Evolutionary conservation across 2,888 invertebrate genomes (phyloP), one percentile per base, ranked within the genome.

Genomic region (Strigamia maritima): DNA sequence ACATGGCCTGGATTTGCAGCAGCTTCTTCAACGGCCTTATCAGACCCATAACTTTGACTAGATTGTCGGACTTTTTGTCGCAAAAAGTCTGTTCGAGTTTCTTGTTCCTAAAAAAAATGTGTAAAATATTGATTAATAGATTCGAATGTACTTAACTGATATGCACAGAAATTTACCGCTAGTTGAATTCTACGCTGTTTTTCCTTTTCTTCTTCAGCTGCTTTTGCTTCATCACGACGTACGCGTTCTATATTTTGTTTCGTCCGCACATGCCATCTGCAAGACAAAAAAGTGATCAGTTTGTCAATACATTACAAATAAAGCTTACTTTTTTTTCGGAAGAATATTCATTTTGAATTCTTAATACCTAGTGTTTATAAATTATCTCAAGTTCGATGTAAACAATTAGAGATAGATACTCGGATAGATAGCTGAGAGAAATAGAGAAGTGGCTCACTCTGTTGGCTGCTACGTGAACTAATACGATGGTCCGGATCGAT

Each of bases 191-290:
- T 89, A 82, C 91, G 88, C 84, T 91, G 88, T 82, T 89, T 90
- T 85, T 91, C 90, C 84, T 90, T 91, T 86, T 97, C 95, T 86
- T 96, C 93, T 86, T 94, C 94, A 4, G 93, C 94, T 60, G 98
- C 98, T 86, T 95, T 91, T 16, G 95, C 95, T 88, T 99, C 97
- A 90, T 99, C 99, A 84, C 91, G 90, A 77, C 98, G 90, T 28
- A 99, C 98, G 82, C 97, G 89, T 14, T 97, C 97, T 84, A 99
- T 98, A 86, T 99, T 99, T 82, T 97, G 95, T 86, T 96, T 98
- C 0, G 96, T 98, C 44, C 99, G 92, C 44, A 99, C 99, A 90
- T 99, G 99, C 99, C 99, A 99, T 86, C 97, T 97, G 88, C 81
- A 77, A 38, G 60, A 60, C 7, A 40, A n/a, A 26, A 14, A 38